Evolutionary conservation across 2,113 vertebrate genomes (phyloP).

Genomic region (Melospiza georgiana): DNA sequence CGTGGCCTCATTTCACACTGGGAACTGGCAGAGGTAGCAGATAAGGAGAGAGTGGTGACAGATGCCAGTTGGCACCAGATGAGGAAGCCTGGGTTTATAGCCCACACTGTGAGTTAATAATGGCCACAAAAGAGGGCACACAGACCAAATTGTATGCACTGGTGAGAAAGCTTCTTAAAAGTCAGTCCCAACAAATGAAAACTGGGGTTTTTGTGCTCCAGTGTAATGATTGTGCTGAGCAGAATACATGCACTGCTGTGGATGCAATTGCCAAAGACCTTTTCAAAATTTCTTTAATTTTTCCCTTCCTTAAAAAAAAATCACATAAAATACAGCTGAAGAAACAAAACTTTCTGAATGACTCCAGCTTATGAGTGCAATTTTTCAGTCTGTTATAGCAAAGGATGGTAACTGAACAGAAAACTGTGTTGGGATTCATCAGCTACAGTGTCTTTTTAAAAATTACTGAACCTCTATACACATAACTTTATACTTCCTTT

Average conservation of each 20-base stretch:
- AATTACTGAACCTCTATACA: neutral
- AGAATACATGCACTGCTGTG: neutral
- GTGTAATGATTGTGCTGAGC: neutral
- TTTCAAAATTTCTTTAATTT: neutral
- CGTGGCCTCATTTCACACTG: conserved; percentile 28
- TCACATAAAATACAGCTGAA: neutral
- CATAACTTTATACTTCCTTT: neutral
- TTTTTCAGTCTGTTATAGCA: neutral
- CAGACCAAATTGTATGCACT: conserved; percentile 25
- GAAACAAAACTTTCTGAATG: neutral
- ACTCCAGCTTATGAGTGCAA: neutral
- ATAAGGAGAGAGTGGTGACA: conserved; percentile 49
- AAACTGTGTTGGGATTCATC: neutral
- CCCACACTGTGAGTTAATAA: neutral
- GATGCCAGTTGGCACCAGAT: conserved; percentile 58
- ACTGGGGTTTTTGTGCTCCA: neutral
- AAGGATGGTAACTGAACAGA: neutral
- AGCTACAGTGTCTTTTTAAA: neutral
- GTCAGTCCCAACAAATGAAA: neutral
- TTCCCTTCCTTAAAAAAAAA: neutral
- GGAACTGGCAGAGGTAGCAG: conserved; percentile 52
- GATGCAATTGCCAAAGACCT: neutral
- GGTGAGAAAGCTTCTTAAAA: conserved; percentile 52
- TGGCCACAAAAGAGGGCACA: conserved; percentile 23
- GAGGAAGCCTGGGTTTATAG: conserved; percentile 42